Conservation (phyloP, 2,113 vertebrate species). For the Phrynocephalus versicolor region DNA sequence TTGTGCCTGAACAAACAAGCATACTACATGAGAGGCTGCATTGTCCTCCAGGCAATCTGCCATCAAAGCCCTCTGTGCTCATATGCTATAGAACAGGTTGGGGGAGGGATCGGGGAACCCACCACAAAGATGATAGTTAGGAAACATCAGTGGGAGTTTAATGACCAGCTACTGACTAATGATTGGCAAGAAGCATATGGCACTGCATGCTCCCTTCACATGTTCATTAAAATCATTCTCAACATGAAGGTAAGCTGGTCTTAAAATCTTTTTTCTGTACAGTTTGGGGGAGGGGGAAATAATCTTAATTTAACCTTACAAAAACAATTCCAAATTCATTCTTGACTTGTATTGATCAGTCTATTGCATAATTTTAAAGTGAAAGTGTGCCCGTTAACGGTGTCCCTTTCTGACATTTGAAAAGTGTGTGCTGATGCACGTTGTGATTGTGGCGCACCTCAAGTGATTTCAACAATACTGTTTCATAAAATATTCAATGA, state of each 20-base stretch:
- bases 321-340: slow-evolving; percentile 23
- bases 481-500: neutral
- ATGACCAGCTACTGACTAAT: slow-evolving; percentile 64
- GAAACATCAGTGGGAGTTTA: slow-evolving; percentile 64
- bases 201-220: slow-evolving; percentile 48
- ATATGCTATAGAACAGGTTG: slow-evolving; percentile 52
- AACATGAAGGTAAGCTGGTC: slow-evolving; percentile 49
- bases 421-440: slow-evolving; percentile 30
- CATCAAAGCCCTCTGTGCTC: slow-evolving; percentile 65
- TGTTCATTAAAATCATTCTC: slow-evolving; percentile 59
- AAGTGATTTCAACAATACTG: neutral
- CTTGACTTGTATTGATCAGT: slow-evolving; percentile 50
- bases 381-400: slow-evolving; percentile 33
- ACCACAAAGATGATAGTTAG: slow-evolving; percentile 55
- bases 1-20: slow-evolving; percentile 72
- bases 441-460: slow-evolving; percentile 28
- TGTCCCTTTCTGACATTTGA: slow-evolving; percentile 31
- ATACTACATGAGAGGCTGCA: slow-evolving; percentile 78
- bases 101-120: neutral
- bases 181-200: slow-evolving; percentile 53
- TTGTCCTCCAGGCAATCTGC: slow-evolving; percentile 85
- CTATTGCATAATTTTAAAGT: slow-evolving; percentile 36
- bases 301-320: slow-evolving; percentile 48
- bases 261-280: slow-evolving; percentile 34
- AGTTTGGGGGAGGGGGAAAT: slow-evolving; percentile 10